Evolutionary conservation across 2,113 vertebrate species (phyloP).

Genomic region (Shinisaurus crocodilurus): DNA sequence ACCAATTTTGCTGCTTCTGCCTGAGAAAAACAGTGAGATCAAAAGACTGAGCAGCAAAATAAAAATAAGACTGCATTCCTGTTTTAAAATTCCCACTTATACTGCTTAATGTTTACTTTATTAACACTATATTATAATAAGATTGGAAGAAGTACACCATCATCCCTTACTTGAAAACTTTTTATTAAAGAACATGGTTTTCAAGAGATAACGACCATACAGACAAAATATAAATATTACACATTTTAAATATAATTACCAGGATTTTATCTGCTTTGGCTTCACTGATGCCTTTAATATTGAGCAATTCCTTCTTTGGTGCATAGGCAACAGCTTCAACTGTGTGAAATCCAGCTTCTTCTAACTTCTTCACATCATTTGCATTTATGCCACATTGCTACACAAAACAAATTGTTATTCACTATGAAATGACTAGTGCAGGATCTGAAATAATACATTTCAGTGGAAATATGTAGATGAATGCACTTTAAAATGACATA

Average conservation of each 20-base stretch:
- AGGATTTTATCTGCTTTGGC: slow-evolving; percentile 96
- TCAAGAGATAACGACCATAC: not conserved
- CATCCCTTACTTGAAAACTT: not conserved
- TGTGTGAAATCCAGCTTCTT: slow-evolving; percentile 96
- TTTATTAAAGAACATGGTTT: not conserved
- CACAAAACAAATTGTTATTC: slow-evolving; percentile 7
- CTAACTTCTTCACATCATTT: slow-evolving; percentile 95
- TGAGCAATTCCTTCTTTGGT: slow-evolving; percentile 95
- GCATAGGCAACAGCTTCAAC: slow-evolving; percentile 96
- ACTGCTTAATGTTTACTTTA: not conserved
- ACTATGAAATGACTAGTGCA: not conserved
- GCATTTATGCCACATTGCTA: slow-evolving; percentile 95
- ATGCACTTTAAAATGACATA: not conserved
- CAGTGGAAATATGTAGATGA: not conserved
- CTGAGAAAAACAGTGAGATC: slow-evolving; percentile 65
- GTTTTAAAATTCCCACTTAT: not conserved
- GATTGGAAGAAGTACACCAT: not conserved
- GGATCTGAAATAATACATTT: not conserved
- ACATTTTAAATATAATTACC: slow-evolving; percentile 75
- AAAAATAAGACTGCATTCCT: not conserved
- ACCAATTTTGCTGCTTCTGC: slow-evolving; percentile 94
- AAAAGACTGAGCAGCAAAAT: not conserved
- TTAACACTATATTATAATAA: not conserved
- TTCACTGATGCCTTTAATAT: slow-evolving; percentile 98
- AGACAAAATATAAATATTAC: not conserved